These are phyloP conservation scores for Ecliptopera silaceata DNA, from an alignment of 2,888 invertebrate genomes.

Conservation along the genomic window DNA sequence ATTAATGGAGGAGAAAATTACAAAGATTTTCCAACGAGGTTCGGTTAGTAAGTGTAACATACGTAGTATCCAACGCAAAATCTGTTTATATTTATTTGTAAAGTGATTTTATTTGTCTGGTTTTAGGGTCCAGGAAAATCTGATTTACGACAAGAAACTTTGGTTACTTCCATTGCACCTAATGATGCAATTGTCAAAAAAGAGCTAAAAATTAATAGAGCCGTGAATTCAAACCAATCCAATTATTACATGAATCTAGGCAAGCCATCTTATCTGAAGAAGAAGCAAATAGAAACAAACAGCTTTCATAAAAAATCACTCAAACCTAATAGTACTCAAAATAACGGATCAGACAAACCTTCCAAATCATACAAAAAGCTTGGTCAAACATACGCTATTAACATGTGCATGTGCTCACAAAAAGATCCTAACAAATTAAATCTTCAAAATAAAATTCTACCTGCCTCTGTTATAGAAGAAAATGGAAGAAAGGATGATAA, in stretches of 20 bases:
- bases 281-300: conserved; percentile 12
- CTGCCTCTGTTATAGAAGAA: conserved; percentile 2
- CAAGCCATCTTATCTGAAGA: conserved; percentile 16
- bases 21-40: conserved; percentile 51
- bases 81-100: background rate
- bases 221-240: background rate
- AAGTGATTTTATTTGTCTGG: background rate
- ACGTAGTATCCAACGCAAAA: background rate
- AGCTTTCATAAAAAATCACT: conserved; percentile 26
- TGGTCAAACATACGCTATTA: conserved; percentile 59
- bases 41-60: conserved; percentile 49
- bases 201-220: conserved; percentile 24
- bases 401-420: conserved; percentile 62
- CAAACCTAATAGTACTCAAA: conserved; percentile 20
- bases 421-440: conserved; percentile 39
- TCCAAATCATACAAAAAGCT: conserved; percentile 42
- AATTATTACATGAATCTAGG: conserved; percentile 11
- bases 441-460: conserved; percentile 20
- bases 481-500: conserved; percentile 38
- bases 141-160: background rate
- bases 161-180: background rate
- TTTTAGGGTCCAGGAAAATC: conserved; percentile 15
- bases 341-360: conserved; percentile 33
- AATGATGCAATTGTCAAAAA: conserved; percentile 14
- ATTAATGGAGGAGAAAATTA: conserved; percentile 62